Evolutionary conservation across 2,113 vertebrate species (phyloP).

Genomic region (Takifugu flavidus): DNA sequence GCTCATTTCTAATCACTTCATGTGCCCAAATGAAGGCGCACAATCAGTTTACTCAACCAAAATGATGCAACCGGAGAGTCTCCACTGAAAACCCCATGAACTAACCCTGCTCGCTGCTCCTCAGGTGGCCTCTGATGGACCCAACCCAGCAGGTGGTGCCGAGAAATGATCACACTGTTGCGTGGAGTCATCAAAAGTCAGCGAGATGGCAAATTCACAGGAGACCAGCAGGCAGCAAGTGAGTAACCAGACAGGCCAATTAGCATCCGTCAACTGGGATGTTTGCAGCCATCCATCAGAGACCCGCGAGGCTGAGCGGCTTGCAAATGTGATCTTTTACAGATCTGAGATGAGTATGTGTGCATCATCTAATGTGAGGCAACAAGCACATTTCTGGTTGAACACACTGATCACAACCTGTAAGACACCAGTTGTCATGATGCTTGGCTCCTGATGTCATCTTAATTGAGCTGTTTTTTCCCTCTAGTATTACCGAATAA

Average conservation of each 20-base stretch:
- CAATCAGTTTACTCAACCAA: neutral
- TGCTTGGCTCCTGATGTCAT: too few species aligned
- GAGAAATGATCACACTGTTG: constrained; percentile 29
- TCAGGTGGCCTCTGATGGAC: too few species aligned
- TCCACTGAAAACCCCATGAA: too few species aligned
- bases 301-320: neutral
- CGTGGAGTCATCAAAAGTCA: constrained; percentile 14
- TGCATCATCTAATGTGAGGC: neutral
- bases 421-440: too few species aligned
- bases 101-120: too few species aligned
- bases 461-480: too few species aligned
- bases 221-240: constrained; percentile 19
- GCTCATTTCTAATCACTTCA: too few species aligned
- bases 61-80: neutral
- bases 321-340: constrained; percentile 8
- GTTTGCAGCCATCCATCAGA: constrained; percentile 11
- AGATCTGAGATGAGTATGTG: neutral
- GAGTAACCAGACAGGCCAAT: constrained; percentile 18
- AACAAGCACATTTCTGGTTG: too few species aligned
- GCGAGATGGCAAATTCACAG: constrained; percentile 1
- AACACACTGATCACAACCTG: too few species aligned
- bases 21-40: too few species aligned
- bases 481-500: too few species aligned
- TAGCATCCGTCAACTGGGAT: constrained; percentile 15
- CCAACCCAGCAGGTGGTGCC: neutral